These are phyloP conservation scores for Sphenodon punctatus DNA, from an alignment of 2,797 vertebrate genomes.

Conservation along the genomic window DNA sequence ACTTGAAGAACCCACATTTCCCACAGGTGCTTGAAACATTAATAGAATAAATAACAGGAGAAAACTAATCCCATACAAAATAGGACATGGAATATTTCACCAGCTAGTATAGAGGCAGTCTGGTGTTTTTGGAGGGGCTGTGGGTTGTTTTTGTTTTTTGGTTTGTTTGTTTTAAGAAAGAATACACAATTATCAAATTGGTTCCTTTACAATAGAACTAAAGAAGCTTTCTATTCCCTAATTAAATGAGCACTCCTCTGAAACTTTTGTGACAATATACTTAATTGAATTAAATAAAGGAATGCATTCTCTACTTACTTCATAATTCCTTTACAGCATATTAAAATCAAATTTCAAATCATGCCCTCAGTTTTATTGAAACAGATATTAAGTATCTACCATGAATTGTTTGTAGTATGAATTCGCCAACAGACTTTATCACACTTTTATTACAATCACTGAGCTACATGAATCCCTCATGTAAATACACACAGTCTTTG, in stretches of 20 bases:
- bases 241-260: slow-evolving; percentile 34
- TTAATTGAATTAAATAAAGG: slow-evolving; percentile 51
- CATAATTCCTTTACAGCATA: slow-evolving; percentile 17
- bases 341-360: slow-evolving; percentile 44
- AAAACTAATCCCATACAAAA: slow-evolving; percentile 10
- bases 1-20: slow-evolving; percentile 19
- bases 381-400: slow-evolving; percentile 1
- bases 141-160: no score
- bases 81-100: background rate
- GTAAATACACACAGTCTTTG: background rate
- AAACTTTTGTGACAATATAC: slow-evolving; percentile 40
- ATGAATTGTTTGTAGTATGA: no score
- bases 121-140: no score
- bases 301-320: slow-evolving; percentile 14
- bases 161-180: background rate
- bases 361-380: background rate
- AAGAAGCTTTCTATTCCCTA: slow-evolving; percentile 22
- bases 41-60: slow-evolving; percentile 43
- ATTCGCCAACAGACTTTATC: background rate
- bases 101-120: background rate
- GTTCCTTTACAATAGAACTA: background rate
- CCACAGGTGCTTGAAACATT: slow-evolving; percentile 14
- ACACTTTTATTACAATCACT: background rate
- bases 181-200: slow-evolving; percentile 15
- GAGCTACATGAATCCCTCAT: no score